Base-by-base conservation (phyloP, 2,797 vertebrate genomes). In the Enteromius trimaculatus region DNA sequence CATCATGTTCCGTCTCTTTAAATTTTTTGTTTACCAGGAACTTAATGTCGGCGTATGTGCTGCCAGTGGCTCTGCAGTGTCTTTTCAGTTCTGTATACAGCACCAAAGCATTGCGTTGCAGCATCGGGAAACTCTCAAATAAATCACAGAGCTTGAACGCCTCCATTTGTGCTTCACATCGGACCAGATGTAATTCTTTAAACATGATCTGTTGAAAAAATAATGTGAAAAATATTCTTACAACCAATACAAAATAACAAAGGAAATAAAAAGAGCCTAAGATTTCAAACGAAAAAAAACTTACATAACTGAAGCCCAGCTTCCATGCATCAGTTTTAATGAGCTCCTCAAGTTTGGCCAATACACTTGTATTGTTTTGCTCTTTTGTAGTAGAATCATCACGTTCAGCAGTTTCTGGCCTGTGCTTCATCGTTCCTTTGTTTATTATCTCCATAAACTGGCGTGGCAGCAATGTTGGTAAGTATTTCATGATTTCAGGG, bases 251-350 rank as follows among this genome's bases (percentile, higher is more conserved):
- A 14, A 51, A 21, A 74, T 34, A 53, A 13, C 7, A 19, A 14
- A 34, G 3, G 23, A 39, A 4, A 58, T 26, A 44, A 64, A 64
- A 53, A 21, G 13, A 47, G 23, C 6, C 51, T 31, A 77, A 34
- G 26, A 49, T 75, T n/a, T 31, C 8, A 31, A 68, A 39, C 7
- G 7, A 17, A 51, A 55, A 21, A 55, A 34, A 47, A 26, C 53
- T 78, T 74, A 91, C 90, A 74, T 84, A 62, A 64, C 39, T 80
- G 60, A 90, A 91, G n/a, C 89, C 89, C 68, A 91, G 83, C 83
- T 96, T 96, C 96, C 96, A 96, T 0, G 93, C 93, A 6, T 93
- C 88, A 3, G 89, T 89, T 66, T 83, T 75, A 64, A 97, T 90
- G 31, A 96, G 91, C 10, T 89, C 81, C 72, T 96, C 92, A 89